A percentile compares a stretch with the other conserved stretches of the same genome.
Conservation (phyloP, 2,888 invertebrate genomes). For the Lepidocyrtoides sp. region DNA sequence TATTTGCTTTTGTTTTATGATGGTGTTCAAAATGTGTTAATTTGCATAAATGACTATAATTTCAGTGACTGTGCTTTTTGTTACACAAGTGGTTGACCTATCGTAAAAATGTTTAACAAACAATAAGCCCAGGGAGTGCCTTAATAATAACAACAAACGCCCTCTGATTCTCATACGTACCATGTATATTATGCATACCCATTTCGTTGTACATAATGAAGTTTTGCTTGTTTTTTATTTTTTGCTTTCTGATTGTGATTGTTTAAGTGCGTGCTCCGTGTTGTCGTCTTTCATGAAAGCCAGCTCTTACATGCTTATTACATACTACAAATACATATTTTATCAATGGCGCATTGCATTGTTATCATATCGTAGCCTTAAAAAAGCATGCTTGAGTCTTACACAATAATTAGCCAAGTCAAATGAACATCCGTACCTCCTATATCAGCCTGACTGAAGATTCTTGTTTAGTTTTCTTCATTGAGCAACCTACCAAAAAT, state of each 20-base stretch:
- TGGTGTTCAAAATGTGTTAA: slow-evolving; percentile 29
- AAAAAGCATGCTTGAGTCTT: slow-evolving; percentile 47
- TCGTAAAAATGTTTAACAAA: slow-evolving; percentile 22
- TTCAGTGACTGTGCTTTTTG: slow-evolving; percentile 16
- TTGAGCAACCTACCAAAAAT: slow-evolving; percentile 17
- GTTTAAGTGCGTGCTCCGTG: background rate
- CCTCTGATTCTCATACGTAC: background rate
- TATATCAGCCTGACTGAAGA: background rate
- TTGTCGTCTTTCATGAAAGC: background rate
- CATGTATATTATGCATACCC: background rate
- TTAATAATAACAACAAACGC: background rate
- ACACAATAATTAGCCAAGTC: slow-evolving; percentile 61
- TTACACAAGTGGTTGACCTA: background rate
- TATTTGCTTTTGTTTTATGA: slow-evolving; percentile 50
- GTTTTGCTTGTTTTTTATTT: background rate
- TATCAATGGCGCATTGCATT: slow-evolving; percentile 38
- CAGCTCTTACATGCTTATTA: background rate
- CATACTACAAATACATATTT: background rate
- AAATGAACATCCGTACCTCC: background rate
- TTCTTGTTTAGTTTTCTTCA: background rate
- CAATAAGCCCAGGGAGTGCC: slow-evolving; percentile 66
- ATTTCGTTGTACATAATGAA: background rate
- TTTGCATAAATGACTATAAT: slow-evolving; percentile 18
- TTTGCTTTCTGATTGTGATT: background rate
- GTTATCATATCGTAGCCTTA: slow-evolving; percentile 11